Conservation (phyloP, 2,797 vertebrate genomes). For the Lepidocolaptes lacrymiger region DNA sequence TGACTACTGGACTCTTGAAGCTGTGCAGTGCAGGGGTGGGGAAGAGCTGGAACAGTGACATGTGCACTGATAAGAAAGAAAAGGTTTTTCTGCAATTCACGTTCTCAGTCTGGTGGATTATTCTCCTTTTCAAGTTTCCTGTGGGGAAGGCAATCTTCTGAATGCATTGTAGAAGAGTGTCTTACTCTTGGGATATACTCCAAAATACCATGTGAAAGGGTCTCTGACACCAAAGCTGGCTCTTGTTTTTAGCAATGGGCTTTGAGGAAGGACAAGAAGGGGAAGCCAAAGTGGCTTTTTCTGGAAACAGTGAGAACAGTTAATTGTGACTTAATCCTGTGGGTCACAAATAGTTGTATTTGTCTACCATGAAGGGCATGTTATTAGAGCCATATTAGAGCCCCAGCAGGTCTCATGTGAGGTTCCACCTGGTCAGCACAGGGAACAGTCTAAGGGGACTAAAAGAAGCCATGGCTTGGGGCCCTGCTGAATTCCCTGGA, state of each 20-base stretch:
- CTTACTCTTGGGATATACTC: neutral
- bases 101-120: neutral
- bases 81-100: neutral
- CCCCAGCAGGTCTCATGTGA: neutral
- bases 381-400: neutral
- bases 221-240: neutral
- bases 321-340: neutral
- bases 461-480: rapidly evolving
- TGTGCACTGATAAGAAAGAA: neutral
- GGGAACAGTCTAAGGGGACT: neutral
- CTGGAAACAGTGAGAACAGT: neutral
- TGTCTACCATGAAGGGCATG: neutral
- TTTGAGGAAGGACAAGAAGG: neutral
- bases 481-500: neutral
- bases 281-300: neutral
- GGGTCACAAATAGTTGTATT: neutral
- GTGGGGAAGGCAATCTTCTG: neutral
- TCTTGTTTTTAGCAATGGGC: neutral
- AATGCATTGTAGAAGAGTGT: neutral
- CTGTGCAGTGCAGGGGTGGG: neutral
- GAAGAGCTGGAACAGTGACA: neutral
- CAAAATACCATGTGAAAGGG: neutral
- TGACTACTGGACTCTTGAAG: neutral
- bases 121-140: neutral
- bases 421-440: neutral